Base-by-base conservation (phyloP, 2,113 vertebrate species). In the Cochlearius cochlearius region DNA sequence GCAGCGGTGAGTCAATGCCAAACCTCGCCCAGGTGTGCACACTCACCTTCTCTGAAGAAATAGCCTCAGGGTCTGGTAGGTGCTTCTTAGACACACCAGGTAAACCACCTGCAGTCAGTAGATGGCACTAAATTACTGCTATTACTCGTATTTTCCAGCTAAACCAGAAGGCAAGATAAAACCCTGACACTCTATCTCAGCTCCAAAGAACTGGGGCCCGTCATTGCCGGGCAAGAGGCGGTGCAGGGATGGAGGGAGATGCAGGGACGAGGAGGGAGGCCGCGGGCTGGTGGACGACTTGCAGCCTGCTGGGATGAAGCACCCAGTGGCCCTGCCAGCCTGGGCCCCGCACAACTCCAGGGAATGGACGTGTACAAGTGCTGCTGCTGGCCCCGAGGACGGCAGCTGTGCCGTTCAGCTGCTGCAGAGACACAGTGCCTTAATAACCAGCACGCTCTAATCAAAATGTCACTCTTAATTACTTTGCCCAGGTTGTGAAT, bases 381-480 rank as follows among this genome's bases (percentile, higher is more conserved):
- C 9, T 41, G 18, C 72, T 8, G 27, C 75, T 9, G 56, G 13
- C 63, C 20, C 23, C 15, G 23, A 5, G 11, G 15, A 17, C 10
- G 18, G 39, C 60, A 71, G 50, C 26, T 8, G 19, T 2, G 19
- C 10, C 8, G 18, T 4, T 49, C 34, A 23, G 41, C 7, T 2
- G 2, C 43, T 80, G 66, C n/a, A 56, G n/a, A 88, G 47, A 32
- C 19, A 11, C 2, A 0, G 5, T 7, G 11, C 0, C 0, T 34
- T 82, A 74, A 38, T 39, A 67, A 50, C 12, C 32, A 22, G 3
- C 12, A 7, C 0, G 0, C 23, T 36, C 15, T 14, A 11, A 27
- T 38, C 29, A 75, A 50, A 74, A 15, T 1, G 1, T 15, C 9
- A 7, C n/a, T 67, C 27, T 53, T 16, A 3, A 36, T 83, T 52